Base-by-base conservation (phyloP, 2,888 invertebrate genomes). In the Ectobius pallidus region DNA sequence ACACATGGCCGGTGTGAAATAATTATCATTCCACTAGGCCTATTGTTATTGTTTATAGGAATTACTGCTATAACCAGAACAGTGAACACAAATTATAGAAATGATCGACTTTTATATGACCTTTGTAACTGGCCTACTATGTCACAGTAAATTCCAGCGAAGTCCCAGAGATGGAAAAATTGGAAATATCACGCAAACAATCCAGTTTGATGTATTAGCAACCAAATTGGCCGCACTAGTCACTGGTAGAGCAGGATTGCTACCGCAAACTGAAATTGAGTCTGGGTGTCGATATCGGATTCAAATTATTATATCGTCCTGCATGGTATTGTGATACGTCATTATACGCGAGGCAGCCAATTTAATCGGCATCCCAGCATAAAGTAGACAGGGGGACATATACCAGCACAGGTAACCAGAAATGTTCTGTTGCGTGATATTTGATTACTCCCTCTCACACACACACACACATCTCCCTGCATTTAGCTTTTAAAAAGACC, bases 341-440 rank as follows among this genome's bases (percentile, higher is more conserved):
- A 63, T 63, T 63, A 63, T 34, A 63, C 63, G 42, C 39, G 63
- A 39, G 63, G 20, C 34, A 63, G 63, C 63, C 63, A 63, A 63
- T 63, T 63, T 63, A 63, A 63, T 63, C 63, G 63, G 63, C 42
- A 63, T 39, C 63, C 42, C 63, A 63, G 42, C 42, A 63, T 63
- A 34, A 63, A 42, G 63, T 63, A 42, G 39, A 52, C 46, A 20
- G 34, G 63, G 42, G 22, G 63, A 63, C 42, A 22, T 63, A 63
- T 34, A 61, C n/a, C n/a, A n/a, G n/a, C 61, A 61, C 63, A 63
- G 42, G 63, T 63, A 34, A 42, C 9, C 25, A 39, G 63, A 42
- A 34, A 42, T 63, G 63, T 16, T 63, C 42, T 34, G 9, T 63
- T 20, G 20, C 42, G 42, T 42, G 63, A 22, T 63, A 42, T 63